Conservation (phyloP, 2,113 vertebrate species). For the Pristiophorus japonicus region DNA sequence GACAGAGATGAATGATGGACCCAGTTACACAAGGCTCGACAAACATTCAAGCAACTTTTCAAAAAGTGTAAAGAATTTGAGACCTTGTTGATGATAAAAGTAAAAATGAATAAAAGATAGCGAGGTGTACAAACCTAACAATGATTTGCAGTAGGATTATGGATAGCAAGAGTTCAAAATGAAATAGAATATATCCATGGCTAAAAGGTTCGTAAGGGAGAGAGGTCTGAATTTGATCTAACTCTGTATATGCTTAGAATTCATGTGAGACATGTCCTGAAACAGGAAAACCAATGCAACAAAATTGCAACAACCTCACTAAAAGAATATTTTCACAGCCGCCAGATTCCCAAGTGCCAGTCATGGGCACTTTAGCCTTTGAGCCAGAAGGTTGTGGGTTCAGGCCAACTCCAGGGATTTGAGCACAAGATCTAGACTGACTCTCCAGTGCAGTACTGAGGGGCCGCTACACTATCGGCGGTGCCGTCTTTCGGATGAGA, state of each 20-base stretch:
- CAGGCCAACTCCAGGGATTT: not conserved
- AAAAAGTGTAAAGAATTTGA: not conserved
- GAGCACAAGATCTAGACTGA: not conserved
- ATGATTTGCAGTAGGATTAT: not conserved
- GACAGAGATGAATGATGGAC: too few species aligned
- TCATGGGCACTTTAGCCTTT: too few species aligned
- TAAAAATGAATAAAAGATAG: not conserved
- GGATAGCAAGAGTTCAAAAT: too few species aligned
- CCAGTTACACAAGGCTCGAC: too few species aligned
- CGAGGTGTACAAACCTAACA: not conserved
- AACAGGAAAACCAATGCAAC: not conserved
- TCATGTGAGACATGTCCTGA: not conserved
- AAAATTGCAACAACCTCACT: not conserved
- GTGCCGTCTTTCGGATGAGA: not conserved
- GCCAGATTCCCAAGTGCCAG: not conserved
- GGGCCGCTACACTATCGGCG: too few species aligned
- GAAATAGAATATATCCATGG: too few species aligned
- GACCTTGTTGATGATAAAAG: not conserved
- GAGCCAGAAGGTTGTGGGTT: too few species aligned
- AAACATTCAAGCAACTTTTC: too few species aligned
- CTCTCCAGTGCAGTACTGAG: too few species aligned
- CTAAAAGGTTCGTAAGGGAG: not conserved
- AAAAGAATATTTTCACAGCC: not conserved
- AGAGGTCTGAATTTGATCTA: not conserved
- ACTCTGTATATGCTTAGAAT: not conserved